These are phyloP conservation scores for Archegozetes longisetosus DNA, from an alignment of 1,140 invertebrate genomes.

Conservation along the genomic window DNA sequence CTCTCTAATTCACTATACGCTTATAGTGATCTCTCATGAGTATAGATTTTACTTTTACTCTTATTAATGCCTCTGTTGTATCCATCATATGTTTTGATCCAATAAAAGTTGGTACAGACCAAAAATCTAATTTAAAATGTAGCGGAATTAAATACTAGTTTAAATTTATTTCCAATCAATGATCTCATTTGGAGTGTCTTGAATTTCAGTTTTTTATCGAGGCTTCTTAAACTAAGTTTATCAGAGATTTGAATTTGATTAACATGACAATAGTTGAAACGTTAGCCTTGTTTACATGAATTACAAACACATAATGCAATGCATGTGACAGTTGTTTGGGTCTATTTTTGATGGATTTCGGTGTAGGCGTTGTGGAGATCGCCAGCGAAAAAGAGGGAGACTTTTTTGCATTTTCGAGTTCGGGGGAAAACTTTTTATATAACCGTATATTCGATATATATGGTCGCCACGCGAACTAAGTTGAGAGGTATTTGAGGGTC, in stretches of 20 bases:
- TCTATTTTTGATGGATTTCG: background rate
- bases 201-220: background rate
- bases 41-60: no score
- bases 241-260: background rate
- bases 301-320: background rate
- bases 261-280: background rate
- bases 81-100: background rate
- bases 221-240: background rate
- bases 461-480: background rate
- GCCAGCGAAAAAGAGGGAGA: background rate
- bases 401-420: background rate
- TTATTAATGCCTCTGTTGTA: background rate
- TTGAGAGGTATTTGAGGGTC: background rate
- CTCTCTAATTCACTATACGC: no score
- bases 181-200: background rate
- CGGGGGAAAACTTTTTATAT: background rate
- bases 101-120: no score
- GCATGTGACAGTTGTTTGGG: background rate
- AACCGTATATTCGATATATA: background rate
- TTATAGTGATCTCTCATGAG: no score
- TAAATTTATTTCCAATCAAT: background rate
- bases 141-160: no score
- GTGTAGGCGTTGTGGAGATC: background rate
- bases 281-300: background rate
- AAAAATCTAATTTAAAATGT: no score